Conservation (phyloP, 1,140 invertebrate genomes). For the Ephestia elutella region DNA sequence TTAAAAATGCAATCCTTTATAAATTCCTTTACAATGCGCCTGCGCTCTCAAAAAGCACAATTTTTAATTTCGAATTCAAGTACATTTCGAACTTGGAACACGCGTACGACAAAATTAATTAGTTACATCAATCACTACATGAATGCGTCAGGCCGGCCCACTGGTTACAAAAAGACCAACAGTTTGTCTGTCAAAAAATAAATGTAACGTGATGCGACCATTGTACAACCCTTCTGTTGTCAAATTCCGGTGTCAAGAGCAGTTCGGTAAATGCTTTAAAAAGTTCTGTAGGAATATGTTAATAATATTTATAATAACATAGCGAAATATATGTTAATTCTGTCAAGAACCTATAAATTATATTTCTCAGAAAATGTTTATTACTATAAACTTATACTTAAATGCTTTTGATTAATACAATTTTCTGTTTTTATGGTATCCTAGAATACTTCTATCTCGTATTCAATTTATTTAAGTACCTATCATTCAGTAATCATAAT, state of each 20-base stretch:
- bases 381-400: too few species aligned
- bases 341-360: too few species aligned
- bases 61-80: conserved; percentile 60
- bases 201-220: conserved; percentile 62
- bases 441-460: too few species aligned
- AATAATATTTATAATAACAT: too few species aligned
- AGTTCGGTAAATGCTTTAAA: background rate
- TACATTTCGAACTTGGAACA: conserved; percentile 37
- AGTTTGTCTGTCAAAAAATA: conserved; percentile 40
- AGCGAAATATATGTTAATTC: conserved; percentile 13
- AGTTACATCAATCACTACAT: conserved; percentile 66
- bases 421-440: too few species aligned
- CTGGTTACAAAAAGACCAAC: conserved; percentile 54
- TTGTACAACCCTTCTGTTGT: conserved; percentile 58
- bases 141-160: conserved; percentile 60
- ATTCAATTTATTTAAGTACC: too few species aligned
- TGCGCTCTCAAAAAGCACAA: conserved; percentile 15
- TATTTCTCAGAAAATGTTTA: too few species aligned
- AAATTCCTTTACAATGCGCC: conserved; percentile 17
- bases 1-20: conserved; percentile 34
- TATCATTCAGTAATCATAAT: too few species aligned
- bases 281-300: conserved; percentile 23
- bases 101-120: conserved; percentile 67
- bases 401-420: too few species aligned
- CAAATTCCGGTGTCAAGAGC: background rate